Percentiles rank a stretch among this genome's conserved stretches.
These are phyloP conservation scores for Folsomia manolachei DNA, from an alignment of 2,888 invertebrate species.

Conservation along the genomic window DNA sequence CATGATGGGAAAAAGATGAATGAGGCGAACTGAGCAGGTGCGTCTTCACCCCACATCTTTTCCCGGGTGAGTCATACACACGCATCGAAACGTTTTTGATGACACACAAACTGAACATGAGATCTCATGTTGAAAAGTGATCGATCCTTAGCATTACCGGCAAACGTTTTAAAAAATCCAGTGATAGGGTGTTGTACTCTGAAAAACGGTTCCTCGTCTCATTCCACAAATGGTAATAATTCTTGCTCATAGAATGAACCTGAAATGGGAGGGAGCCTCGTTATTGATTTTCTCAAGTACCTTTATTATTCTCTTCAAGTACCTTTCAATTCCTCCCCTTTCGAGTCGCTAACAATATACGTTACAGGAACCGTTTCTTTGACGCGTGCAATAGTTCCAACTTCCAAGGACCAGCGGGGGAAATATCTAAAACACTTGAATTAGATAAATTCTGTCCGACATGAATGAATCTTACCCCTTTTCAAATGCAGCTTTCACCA, in stretches of 20 bases:
- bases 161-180: neutral
- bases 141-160: too few relatives aligned
- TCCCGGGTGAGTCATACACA: too few relatives aligned
- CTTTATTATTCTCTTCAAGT: too few relatives aligned
- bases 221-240: neutral
- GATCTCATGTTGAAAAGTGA: too few relatives aligned
- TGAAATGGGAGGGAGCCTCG: too few relatives aligned
- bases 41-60: too few relatives aligned
- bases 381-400: neutral
- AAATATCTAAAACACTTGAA: constrained; percentile 4
- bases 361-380: neutral
- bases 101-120: too few relatives aligned
- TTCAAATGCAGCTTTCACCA: constrained; percentile 1
- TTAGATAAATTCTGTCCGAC: neutral
- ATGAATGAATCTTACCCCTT: neutral
- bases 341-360: neutral
- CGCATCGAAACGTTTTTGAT: neutral
- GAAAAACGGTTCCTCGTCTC: neutral
- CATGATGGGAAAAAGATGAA: neutral
- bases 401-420: neutral
- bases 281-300: too few relatives aligned
- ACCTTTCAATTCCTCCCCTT: constrained; percentile 6
- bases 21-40: neutral
- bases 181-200: neutral
- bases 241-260: neutral